Conservation (phyloP, 2,888 invertebrate species). For the Beris chalybata region DNA sequence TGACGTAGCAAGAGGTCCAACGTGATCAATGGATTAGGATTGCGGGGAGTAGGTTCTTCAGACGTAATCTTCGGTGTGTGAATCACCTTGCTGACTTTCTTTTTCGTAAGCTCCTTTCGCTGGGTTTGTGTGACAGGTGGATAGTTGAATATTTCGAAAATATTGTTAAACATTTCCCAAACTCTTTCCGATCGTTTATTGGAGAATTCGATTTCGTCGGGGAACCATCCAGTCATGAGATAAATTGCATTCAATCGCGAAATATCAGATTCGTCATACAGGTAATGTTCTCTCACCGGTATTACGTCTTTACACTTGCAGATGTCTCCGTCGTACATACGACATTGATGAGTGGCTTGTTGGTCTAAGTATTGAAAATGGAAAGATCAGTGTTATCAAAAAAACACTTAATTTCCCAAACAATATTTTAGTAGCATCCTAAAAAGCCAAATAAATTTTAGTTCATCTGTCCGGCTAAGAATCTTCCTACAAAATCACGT, state of each 20-base stretch:
- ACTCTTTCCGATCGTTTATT: constrained; percentile 34
- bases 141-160: neutral
- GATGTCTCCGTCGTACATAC: constrained; percentile 20
- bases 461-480: no score
- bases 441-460: no score
- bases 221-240: constrained; percentile 20
- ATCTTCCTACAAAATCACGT: no score
- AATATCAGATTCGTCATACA: constrained; percentile 20
- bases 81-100: neutral
- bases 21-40: neutral
- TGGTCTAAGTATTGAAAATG: constrained; percentile 47
- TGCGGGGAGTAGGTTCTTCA: neutral
- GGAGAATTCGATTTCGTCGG: constrained; percentile 12
- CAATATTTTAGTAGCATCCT: no score
- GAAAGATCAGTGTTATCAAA: no score
- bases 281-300: constrained; percentile 6
- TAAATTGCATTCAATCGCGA: constrained; percentile 24
- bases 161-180: constrained; percentile 6
- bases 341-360: constrained; percentile 48
- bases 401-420: no score
- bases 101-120: neutral
- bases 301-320: constrained; percentile 26
- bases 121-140: neutral
- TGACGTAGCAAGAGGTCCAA: neutral
- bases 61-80: neutral